Base-by-base conservation (phyloP, 37 sponge, comb jelly and placozoan genomes). In the Corticium candelabrum region DNA sequence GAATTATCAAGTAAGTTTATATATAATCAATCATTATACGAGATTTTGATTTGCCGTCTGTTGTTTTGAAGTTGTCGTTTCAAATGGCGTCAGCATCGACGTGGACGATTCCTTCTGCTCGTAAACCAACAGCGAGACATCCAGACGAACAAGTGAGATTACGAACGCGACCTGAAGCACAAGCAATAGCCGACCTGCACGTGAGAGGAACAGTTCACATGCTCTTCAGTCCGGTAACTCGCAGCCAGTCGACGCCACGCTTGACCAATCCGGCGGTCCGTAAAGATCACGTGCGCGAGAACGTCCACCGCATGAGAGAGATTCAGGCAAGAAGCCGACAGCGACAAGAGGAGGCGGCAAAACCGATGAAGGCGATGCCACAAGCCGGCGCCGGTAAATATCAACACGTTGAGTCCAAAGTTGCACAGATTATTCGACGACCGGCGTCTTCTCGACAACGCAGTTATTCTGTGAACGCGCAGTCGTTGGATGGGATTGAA, bases 361-460 rank as follows among this genome's bases (percentile, higher is more conserved):
- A 70, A 37, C 81, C 74, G 50, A 37, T 81, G 40, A 11, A 11
- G 62, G 62, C 62, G 62, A 50, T 21, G 62, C 62, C 62, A 21
- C 73, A 57, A 30, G 2, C 41, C 69, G 3, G 68, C 21, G 37
- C 76, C 11, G 84, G 78, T 69, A 88, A 88, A 70, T 88, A 84
- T 43, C 15, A 7, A n/a, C 85, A 88, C 68, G 67, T 88, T 3
- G 69, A 81, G 37, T 39, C 89, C 37, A 88, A 88, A 37, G 85
- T 88, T 37, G 79, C 81, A 2, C 57, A 75, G 33, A 32, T 74
- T 41, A 78, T 84, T 50, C 62, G 62, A 50, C 15, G 15, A 21
- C 62, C 11, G 21, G 11, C 62, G 62, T 21, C 62, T 11, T 50
- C 62, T 11, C 15, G 21, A 50, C 15, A 50, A 11, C 62, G 21